phyloP scores from a whole-genome alignment of 30 jellyfish, hydroid and myxozoan genomes.

The Turritopsis dohrnii region DNA sequence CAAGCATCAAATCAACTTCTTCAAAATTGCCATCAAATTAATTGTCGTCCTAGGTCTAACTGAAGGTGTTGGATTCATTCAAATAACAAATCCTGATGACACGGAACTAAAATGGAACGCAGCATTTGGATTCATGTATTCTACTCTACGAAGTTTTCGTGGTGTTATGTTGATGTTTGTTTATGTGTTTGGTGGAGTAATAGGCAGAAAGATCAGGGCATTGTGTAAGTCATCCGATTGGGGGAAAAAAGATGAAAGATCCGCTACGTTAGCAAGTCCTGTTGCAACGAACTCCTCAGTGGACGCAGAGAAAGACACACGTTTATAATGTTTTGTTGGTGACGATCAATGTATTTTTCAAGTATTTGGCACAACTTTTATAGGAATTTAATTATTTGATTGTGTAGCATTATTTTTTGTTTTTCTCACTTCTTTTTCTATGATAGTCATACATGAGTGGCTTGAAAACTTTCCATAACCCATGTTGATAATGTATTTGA shows the following conservation, averaged over 20 bases:
- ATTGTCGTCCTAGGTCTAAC: background rate
- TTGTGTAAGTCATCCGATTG: background rate
- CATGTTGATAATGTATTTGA: too few species aligned
- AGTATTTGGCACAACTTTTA: too few species aligned
- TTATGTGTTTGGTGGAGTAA: background rate
- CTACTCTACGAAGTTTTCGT: conserved; percentile 11
- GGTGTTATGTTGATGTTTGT: conserved; percentile 25
- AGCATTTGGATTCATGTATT: conserved; percentile 5
- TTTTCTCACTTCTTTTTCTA: too few species aligned
- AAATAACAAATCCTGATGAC: background rate
- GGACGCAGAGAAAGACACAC: background rate
- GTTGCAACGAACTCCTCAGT: background rate
- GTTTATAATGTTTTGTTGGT: background rate
- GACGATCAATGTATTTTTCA: too few species aligned
- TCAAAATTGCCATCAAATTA: conserved; percentile 1
- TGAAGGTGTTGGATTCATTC: conserved; percentile 11
- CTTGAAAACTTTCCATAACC: too few species aligned
- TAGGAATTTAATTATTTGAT: too few species aligned
- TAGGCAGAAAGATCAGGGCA: background rate
- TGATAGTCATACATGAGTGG: too few species aligned
- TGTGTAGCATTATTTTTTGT: too few species aligned
- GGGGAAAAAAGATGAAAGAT: background rate
- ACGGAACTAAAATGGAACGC: background rate
- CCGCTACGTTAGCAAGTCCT: background rate
- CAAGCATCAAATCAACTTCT: background rate